Conservation (phyloP, 2,797 vertebrate species). For the Chiloscyllium punctatum region DNA sequence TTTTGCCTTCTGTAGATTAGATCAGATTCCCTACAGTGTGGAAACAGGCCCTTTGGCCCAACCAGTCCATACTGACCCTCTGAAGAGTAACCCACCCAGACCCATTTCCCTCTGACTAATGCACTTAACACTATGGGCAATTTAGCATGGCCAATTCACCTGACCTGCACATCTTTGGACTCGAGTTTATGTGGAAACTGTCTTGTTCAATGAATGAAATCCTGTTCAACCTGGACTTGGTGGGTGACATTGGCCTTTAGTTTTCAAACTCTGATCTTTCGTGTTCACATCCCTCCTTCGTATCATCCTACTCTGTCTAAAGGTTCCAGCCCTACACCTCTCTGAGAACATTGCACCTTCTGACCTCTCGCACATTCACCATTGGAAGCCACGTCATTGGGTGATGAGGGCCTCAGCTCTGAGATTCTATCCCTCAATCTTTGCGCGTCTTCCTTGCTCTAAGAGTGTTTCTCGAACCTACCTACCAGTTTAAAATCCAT, state of each 20-base stretch:
- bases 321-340: not conserved
- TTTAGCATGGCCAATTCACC: too few relatives aligned
- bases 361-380: not conserved
- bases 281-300: not conserved
- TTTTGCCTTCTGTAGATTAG: not conserved
- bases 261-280: not conserved
- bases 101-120: too few relatives aligned
- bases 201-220: not conserved
- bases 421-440: not conserved
- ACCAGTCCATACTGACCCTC: too few relatives aligned
- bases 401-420: not conserved
- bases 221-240: not conserved
- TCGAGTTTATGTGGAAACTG: not conserved
- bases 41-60: too few relatives aligned
- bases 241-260: not conserved
- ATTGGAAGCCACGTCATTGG: not conserved
- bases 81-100: too few relatives aligned
- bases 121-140: too few relatives aligned
- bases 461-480: not conserved
- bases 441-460: not conserved
- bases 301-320: not conserved
- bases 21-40: too few relatives aligned
- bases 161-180: too few relatives aligned
- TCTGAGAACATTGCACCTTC: not conserved
- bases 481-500: not conserved